These are phyloP conservation scores for Thermophis baileyi DNA, from an alignment of 2,113 vertebrate species.

Conservation along the genomic window DNA sequence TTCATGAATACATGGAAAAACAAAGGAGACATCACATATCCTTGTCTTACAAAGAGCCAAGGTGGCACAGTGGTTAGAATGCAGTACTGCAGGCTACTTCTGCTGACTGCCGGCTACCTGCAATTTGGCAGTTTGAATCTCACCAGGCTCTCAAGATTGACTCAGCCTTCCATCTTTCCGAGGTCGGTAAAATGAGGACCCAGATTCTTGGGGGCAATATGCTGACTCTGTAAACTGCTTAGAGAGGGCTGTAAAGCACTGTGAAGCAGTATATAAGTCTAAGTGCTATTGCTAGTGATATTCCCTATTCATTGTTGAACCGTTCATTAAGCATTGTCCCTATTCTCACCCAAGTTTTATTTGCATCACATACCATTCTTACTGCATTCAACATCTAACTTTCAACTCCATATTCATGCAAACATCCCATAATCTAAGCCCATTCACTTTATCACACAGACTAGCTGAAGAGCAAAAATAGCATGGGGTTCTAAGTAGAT, in stretches of 20 bases:
- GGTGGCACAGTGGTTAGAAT: no score
- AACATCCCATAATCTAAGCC: not conserved
- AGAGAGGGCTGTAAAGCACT: no score
- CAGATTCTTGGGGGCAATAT: no score
- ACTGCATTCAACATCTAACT: not conserved
- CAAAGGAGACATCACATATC: not conserved
- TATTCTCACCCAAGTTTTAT: not conserved
- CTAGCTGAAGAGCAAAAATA: not conserved
- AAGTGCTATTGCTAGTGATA: no score
- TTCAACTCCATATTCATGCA: not conserved
- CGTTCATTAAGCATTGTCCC: not conserved
- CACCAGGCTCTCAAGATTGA: no score
- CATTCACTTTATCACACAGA: not conserved
- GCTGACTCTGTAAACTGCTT: no score
- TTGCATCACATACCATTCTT: not conserved
- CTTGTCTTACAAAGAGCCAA: not conserved
- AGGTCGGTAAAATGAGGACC: no score
- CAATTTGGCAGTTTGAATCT: no score
- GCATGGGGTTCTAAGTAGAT: not conserved
- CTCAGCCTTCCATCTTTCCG: no score
- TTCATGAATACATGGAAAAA: not conserved
- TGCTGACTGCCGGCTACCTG: no score
- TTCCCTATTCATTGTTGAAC: not conserved
- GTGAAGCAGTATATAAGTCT: no score
- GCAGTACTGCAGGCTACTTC: no score